A percentile compares a stretch with the other conserved stretches of the same genome.
These are phyloP conservation scores for Dinomys branickii DNA, from an alignment of 2,113 vertebrate species.

Conservation along the genomic window DNA sequence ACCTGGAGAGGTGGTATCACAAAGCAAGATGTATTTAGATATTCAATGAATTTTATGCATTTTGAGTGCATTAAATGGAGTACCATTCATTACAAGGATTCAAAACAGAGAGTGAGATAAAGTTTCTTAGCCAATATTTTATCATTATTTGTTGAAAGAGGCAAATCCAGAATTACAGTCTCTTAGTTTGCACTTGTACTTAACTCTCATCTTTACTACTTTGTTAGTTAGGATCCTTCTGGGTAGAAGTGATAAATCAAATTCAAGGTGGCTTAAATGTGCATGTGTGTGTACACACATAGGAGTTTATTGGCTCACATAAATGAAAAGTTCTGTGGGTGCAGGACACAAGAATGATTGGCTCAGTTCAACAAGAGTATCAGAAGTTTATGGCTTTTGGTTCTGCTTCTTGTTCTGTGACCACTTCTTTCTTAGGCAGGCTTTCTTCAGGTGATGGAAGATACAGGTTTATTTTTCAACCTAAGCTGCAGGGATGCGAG, in stretches of 20 bases:
- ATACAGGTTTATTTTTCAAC: not conserved
- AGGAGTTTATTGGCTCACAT: not conserved
- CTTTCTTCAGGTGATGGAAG: not conserved
- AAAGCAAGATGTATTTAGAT: not conserved
- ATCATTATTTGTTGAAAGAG: not conserved
- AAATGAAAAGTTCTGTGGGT: not conserved
- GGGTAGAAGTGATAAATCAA: not conserved
- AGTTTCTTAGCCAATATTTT: conserved; percentile 5
- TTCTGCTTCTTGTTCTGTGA: not conserved
- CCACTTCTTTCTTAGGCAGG: not conserved
- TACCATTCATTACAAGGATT: conserved; percentile 38
- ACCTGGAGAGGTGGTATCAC: not conserved
- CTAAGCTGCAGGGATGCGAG: not conserved
- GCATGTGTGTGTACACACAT: not conserved
- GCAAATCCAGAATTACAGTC: not conserved
- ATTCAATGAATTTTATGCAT: conserved; percentile 41
- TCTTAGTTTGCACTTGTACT: not conserved
- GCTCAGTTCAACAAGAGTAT: not conserved
- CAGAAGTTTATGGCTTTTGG: not conserved
- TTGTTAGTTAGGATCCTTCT: not conserved
- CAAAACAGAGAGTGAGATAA: not conserved
- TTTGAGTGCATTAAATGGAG: not conserved
- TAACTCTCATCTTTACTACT: not conserved
- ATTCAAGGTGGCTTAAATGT: not conserved
- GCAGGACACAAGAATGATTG: not conserved